Evolutionary conservation across 1,140 invertebrate genomes (phyloP).

Genomic region (Elysia chlorotica): DNA sequence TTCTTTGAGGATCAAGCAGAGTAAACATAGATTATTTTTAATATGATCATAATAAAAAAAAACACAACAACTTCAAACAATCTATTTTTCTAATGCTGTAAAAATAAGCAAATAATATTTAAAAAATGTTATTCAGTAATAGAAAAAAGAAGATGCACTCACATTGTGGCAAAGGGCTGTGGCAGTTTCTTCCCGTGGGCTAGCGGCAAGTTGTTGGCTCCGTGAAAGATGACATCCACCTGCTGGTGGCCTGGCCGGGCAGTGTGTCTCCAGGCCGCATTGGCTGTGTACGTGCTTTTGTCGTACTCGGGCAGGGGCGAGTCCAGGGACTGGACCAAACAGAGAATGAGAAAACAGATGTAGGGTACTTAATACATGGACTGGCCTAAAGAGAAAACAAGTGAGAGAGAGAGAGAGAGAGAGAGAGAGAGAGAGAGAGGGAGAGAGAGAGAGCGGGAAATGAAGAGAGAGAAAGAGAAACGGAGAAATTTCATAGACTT

Average conservation of each 20-base stretch:
- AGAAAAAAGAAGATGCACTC: not conserved
- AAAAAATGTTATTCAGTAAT: not conserved
- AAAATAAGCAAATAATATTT: not conserved
- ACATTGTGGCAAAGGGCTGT: slow-evolving; percentile 44
- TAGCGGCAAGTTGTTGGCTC: slow-evolving; percentile 43
- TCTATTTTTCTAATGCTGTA: too few relatives aligned
- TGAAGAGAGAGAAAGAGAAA: not conserved
- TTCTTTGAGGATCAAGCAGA: too few relatives aligned
- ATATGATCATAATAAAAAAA: too few relatives aligned
- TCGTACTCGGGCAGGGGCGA: slow-evolving; percentile 35
- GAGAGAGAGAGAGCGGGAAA: slow-evolving; percentile 1
- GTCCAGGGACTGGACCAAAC: slow-evolving; percentile 41
- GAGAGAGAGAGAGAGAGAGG: slow-evolving; percentile 9
- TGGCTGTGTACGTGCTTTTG: slow-evolving; percentile 34
- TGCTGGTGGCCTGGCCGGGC: slow-evolving; percentile 45
- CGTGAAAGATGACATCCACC: slow-evolving; percentile 53
- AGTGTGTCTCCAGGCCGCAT: slow-evolving; percentile 45
- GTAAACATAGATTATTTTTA: too few relatives aligned
- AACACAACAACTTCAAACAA: too few relatives aligned
- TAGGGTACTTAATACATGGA: not conserved
- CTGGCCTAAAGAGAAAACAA: not conserved
- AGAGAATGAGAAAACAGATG: not conserved
- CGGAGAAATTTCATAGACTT: too few relatives aligned
- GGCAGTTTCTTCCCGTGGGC: slow-evolving; percentile 35
- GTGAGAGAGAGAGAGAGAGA: not conserved